phyloP scores from a whole-genome alignment of 1,140 invertebrate genomes.

The Halictus rubicundus region DNA sequence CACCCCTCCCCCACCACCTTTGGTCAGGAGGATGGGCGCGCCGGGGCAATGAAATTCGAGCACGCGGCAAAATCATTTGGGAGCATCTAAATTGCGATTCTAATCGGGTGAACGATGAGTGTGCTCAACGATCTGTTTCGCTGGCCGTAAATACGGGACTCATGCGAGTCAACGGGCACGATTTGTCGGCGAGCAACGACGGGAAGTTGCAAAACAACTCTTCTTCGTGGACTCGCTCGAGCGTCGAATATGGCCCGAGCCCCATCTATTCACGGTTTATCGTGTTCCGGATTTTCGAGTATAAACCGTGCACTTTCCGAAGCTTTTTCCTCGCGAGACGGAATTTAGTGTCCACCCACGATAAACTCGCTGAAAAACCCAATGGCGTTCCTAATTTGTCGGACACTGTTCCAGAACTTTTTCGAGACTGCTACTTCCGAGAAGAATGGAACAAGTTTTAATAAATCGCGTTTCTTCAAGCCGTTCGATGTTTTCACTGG shows the following conservation, averaged over 20 bases:
- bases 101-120: slow-evolving; percentile 48
- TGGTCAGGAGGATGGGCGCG: slow-evolving; percentile 28
- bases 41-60: slow-evolving; percentile 63
- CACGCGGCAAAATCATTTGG: slow-evolving; percentile 52
- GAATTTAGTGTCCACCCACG: neutral
- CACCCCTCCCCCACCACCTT: neutral
- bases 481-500: no score
- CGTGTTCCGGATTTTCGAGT: neutral
- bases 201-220: slow-evolving; percentile 21
- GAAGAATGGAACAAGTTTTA: no score
- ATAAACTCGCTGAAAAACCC: neutral
- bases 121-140: slow-evolving; percentile 51
- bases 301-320: neutral
- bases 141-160: slow-evolving; percentile 51
- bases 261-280: neutral
- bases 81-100: slow-evolving; percentile 64
- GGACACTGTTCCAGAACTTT: neutral
- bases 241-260: neutral
- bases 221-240: slow-evolving; percentile 9
- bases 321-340: neutral
- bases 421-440: neutral
- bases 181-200: slow-evolving; percentile 30
- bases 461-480: no score
- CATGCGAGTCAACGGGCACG: slow-evolving; percentile 42
- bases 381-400: neutral